phyloP scores from a whole-genome alignment of 64 coral and sea anemone genomes.

The Stichodactyla mertensii region DNA sequence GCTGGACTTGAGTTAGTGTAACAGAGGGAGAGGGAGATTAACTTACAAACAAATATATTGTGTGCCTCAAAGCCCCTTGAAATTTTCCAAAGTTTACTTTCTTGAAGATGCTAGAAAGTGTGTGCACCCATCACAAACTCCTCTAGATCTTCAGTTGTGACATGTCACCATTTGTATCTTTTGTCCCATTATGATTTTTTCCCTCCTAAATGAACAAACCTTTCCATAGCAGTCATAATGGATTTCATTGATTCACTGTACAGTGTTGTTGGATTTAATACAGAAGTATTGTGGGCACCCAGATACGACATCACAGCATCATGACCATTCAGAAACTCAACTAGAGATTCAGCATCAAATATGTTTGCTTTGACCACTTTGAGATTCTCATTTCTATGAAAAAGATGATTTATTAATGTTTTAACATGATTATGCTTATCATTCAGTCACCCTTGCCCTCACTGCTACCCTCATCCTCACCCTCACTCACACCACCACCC shows the following conservation, averaged over 20 bases:
- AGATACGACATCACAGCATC: conserved; percentile 61
- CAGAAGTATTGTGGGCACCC: conserved; percentile 41
- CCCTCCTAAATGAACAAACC: neutral
- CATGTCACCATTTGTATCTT: too few species aligned
- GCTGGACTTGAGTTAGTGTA: too few species aligned
- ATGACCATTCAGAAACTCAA: conserved; percentile 35
- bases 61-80: too few species aligned
- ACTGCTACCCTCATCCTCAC: too few species aligned
- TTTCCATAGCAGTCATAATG: conserved; percentile 57
- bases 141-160: too few species aligned
- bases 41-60: too few species aligned
- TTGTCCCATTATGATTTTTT: too few species aligned
- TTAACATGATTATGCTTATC: neutral
- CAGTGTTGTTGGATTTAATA: conserved; percentile 50
- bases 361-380: conserved; percentile 55
- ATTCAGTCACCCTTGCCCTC: too few species aligned
- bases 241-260: conserved; percentile 53
- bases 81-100: too few species aligned
- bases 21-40: too few species aligned
- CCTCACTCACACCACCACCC: neutral
- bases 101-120: too few species aligned
- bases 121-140: too few species aligned
- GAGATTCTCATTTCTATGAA: conserved; percentile 52
- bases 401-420: neutral
- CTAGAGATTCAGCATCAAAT: conserved; percentile 54